Conservation (phyloP, 2,113 vertebrate species). For the Ellobius talpinus region DNA sequence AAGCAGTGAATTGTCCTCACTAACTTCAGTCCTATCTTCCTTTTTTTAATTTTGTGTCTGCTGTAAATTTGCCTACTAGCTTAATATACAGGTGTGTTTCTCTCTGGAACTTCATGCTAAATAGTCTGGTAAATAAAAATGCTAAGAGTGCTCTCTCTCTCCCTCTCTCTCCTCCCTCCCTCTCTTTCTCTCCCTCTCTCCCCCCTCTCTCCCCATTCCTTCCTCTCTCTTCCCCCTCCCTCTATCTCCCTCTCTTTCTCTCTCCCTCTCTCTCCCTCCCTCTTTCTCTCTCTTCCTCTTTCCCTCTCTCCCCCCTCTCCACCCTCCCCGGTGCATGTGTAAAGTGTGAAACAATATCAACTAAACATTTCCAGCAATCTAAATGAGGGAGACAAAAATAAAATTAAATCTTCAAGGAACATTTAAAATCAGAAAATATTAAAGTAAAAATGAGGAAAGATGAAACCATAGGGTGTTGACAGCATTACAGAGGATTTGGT, state of each 20-base stretch:
- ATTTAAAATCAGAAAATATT: slow-evolving; percentile 42
- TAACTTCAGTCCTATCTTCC: background rate
- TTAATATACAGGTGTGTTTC: background rate
- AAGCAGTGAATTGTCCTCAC: background rate
- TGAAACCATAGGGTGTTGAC: background rate
- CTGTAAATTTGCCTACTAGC: background rate
- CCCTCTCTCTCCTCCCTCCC: background rate
- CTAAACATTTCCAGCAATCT: background rate
- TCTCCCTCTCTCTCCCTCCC: no score
- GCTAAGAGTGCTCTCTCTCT: background rate
- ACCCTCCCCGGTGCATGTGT: rapidly evolving
- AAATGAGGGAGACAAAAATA: slow-evolving; percentile 21
- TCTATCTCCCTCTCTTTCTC: no score
- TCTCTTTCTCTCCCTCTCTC: no score
- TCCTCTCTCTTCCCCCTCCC: no score
- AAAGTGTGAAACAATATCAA: background rate
- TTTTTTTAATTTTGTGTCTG: slow-evolving; percentile 26
- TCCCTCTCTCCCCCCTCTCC: rapidly evolving
- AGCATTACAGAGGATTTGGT: background rate
- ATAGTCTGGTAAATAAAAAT: slow-evolving; percentile 8
- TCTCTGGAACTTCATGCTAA: background rate
- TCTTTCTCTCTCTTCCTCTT: background rate
- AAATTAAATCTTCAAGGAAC: background rate
- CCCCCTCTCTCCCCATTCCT: background rate
- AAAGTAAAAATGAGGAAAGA: background rate